Conservation (phyloP, 2,113 vertebrate species). For the Ardeotis arabs region DNA sequence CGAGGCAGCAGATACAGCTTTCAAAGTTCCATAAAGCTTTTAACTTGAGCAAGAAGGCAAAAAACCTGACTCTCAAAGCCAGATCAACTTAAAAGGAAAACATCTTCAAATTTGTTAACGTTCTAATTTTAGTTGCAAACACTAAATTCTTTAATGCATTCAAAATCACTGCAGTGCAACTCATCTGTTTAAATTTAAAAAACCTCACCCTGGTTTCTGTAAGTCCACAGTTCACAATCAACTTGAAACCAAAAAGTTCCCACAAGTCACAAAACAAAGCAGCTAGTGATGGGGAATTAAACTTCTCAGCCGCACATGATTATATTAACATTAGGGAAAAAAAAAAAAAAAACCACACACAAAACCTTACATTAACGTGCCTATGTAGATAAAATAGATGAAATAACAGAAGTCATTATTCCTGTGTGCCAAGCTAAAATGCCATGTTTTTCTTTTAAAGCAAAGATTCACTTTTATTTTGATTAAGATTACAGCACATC, state of each 20-base stretch:
- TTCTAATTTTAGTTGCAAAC: not conserved
- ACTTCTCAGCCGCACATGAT: not conserved
- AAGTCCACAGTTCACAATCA: not conserved
- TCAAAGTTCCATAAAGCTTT: not conserved
- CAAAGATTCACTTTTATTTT: not conserved
- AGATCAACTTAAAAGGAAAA: not conserved
- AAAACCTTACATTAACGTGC: fast-evolving
- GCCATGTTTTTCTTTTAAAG: not conserved
- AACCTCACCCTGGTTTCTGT: not conserved
- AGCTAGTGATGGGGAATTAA: not conserved
- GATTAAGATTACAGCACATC: not conserved
- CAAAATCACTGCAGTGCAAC: not conserved
- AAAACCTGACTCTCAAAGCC: not conserved
- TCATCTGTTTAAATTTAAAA: not conserved
- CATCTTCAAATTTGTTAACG: not conserved
- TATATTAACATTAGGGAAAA: not conserved
- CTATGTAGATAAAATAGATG: not conserved
- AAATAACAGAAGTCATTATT: not conserved
- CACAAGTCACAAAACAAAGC: not conserved
- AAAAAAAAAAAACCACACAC: not conserved
- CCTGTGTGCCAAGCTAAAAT: not conserved
- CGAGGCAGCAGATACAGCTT: not conserved
- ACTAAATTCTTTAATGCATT: not conserved
- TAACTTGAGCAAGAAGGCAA: not conserved
- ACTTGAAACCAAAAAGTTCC: not conserved